Evolutionary conservation across 1,140 invertebrate species (phyloP).

Genomic region (Polyergus mexicanus): DNA sequence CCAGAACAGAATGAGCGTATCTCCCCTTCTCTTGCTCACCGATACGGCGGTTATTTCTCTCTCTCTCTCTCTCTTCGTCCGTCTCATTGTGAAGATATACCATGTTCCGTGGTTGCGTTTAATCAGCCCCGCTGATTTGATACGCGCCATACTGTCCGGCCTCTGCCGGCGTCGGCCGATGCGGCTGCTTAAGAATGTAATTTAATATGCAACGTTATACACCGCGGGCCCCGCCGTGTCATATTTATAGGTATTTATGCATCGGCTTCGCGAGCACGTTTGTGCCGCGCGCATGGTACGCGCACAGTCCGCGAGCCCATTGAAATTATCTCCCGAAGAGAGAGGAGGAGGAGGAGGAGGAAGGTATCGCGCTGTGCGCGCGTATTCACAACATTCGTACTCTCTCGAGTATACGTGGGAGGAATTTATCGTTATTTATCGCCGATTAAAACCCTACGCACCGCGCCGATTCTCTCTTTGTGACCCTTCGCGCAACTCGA

Average conservation of each 20-base stretch:
- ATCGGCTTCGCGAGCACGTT: slow-evolving; percentile 73
- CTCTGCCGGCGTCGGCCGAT: slow-evolving; percentile 50
- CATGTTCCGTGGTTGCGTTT: slow-evolving; percentile 72
- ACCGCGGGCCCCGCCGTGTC: slow-evolving; percentile 73
- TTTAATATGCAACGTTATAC: slow-evolving; percentile 81
- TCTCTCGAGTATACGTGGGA: slow-evolving; percentile 58
- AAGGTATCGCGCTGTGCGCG: not conserved
- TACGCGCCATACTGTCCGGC: slow-evolving; percentile 67
- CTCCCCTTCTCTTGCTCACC: slow-evolving; percentile 29
- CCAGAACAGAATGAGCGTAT: slow-evolving; percentile 43
- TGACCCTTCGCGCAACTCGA: slow-evolving; percentile 6
- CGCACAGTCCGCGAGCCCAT: slow-evolving; percentile 65
- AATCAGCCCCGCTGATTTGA: slow-evolving; percentile 78
- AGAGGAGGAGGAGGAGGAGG: slow-evolving; percentile 48
- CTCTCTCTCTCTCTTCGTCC: not conserved
- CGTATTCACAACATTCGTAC: slow-evolving; percentile 6
- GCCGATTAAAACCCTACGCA: slow-evolving; percentile 56
- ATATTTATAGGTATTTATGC: slow-evolving; percentile 82
- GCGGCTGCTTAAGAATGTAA: slow-evolving; percentile 81
- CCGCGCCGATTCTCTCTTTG: slow-evolving; percentile 49
- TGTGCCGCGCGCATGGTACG: slow-evolving; percentile 50
- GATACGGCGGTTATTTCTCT: not conserved
- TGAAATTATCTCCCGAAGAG: slow-evolving; percentile 71
- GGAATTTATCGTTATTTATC: slow-evolving; percentile 76
- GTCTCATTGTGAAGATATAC: slow-evolving; percentile 47